phyloP scores from a whole-genome alignment of 92 coral and sea anemone genomes.

The Epizoanthus fatuus region DNA sequence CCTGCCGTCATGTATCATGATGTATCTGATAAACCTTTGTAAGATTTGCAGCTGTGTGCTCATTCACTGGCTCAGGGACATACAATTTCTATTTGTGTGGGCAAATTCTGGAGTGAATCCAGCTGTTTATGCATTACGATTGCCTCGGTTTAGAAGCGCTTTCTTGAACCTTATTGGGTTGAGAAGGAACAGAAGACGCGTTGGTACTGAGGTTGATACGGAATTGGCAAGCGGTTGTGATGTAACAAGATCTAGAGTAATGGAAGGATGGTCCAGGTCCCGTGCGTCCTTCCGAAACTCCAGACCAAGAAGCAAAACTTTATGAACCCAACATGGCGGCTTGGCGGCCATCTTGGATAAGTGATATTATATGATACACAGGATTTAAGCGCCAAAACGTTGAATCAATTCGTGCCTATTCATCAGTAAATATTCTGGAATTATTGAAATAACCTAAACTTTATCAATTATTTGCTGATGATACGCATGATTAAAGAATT shows the following conservation, averaged over 20 bases:
- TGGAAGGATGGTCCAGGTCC: neutral
- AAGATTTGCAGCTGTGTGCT: conserved; percentile 71
- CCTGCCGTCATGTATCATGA: conserved; percentile 74
- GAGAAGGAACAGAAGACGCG: neutral
- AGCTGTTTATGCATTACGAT: conserved; percentile 66
- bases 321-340: too few species aligned
- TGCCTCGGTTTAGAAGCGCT: conserved; percentile 61
- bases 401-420: too few species aligned
- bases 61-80: conserved; percentile 82
- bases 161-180: conserved; percentile 27
- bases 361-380: too few species aligned
- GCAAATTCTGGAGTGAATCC: conserved; percentile 84
- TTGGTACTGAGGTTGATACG: neutral
- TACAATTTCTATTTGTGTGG: conserved; percentile 70
- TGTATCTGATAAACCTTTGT: conserved; percentile 80
- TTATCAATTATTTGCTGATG: too few species aligned
- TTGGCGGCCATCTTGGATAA: too few species aligned
- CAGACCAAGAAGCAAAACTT: too few species aligned
- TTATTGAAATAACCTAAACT: too few species aligned
- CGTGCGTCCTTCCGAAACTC: neutral
- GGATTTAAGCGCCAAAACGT: too few species aligned
- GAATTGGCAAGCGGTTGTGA: neutral
- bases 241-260: neutral
- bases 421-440: too few species aligned
- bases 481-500: too few species aligned